Evolutionary conservation across 1,140 invertebrate species (phyloP).

Genomic region (Drosophila bipectinata): DNA sequence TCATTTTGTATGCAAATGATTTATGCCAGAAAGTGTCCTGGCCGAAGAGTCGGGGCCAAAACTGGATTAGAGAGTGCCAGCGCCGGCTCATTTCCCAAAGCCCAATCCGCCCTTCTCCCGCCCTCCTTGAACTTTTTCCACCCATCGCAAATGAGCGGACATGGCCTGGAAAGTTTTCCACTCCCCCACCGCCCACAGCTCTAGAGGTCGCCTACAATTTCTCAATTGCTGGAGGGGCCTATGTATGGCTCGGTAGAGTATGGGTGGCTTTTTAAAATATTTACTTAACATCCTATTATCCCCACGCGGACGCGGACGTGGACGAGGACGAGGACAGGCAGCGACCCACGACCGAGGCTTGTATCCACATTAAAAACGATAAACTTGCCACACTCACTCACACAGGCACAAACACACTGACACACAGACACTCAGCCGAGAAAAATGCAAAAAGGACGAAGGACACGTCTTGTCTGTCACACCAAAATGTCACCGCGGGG

Average conservation of each 20-base stretch:
- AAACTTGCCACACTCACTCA: constrained; percentile 63
- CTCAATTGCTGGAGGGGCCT: constrained; percentile 30
- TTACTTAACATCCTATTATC: constrained; percentile 82
- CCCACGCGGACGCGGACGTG: constrained; percentile 54
- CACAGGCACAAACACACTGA: constrained; percentile 10
- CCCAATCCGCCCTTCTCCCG: neutral
- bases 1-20: constrained; percentile 84
- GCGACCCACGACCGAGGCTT: constrained; percentile 61
- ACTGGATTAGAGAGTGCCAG: constrained; percentile 78
- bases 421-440: constrained; percentile 27
- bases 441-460: constrained; percentile 71
- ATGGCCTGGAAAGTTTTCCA: constrained; percentile 50
- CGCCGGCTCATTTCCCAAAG: constrained; percentile 49
- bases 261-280: constrained; percentile 73
- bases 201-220: constrained; percentile 57
- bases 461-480: constrained; percentile 83
- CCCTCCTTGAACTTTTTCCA: constrained; percentile 10
- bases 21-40: constrained; percentile 77
- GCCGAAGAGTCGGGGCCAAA: constrained; percentile 58
- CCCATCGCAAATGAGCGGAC: constrained; percentile 58
- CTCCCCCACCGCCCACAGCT: neutral
- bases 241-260: neutral
- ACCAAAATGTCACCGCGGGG: constrained; percentile 81
- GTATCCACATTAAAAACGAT: constrained; percentile 81
- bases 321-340: constrained; percentile 53